Conservation (phyloP, 2,888 invertebrate species). For the Plemyria rubiginata region DNA sequence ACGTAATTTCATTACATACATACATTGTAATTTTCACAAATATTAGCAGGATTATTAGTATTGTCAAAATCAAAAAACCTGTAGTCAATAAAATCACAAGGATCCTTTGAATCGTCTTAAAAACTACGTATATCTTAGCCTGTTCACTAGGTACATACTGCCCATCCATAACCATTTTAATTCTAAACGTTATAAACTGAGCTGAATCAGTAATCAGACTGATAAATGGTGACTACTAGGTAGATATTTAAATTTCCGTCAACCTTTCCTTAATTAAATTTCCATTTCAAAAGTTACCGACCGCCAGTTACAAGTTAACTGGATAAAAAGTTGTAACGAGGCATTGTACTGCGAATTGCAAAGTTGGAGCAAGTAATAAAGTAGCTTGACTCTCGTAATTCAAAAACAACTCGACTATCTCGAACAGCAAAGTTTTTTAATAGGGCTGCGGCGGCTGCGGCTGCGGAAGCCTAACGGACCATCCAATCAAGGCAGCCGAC, state of each 20-base stretch:
- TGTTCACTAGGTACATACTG: too few relatives aligned
- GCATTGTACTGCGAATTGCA: constrained; percentile 13
- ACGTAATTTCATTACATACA: too few relatives aligned
- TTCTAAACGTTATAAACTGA: too few relatives aligned
- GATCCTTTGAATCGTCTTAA: too few relatives aligned
- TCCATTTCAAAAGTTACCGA: constrained; percentile 4
- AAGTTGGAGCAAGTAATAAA: constrained; percentile 30
- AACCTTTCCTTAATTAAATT: constrained; percentile 18
- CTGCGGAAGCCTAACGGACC: neutral
- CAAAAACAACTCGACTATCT: constrained; percentile 45
- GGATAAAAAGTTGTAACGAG: constrained; percentile 28
- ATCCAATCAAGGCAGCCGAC: constrained; percentile 1
- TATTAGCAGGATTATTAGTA: too few relatives aligned
- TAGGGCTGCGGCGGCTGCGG: constrained; percentile 41
- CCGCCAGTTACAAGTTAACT: constrained; percentile 26
- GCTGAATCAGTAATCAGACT: too few relatives aligned
- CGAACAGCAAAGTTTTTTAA: constrained; percentile 50
- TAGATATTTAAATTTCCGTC: constrained; percentile 15
- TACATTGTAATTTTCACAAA: too few relatives aligned
- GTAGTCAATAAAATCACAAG: too few relatives aligned
- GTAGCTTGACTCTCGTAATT: constrained; percentile 17
- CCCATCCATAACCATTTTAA: too few relatives aligned
- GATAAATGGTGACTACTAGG: neutral
- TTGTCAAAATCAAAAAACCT: too few relatives aligned
- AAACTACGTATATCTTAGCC: too few relatives aligned